phyloP scores from a whole-genome alignment of 2,797 vertebrate species.

The Semotilus atromaculatus region DNA sequence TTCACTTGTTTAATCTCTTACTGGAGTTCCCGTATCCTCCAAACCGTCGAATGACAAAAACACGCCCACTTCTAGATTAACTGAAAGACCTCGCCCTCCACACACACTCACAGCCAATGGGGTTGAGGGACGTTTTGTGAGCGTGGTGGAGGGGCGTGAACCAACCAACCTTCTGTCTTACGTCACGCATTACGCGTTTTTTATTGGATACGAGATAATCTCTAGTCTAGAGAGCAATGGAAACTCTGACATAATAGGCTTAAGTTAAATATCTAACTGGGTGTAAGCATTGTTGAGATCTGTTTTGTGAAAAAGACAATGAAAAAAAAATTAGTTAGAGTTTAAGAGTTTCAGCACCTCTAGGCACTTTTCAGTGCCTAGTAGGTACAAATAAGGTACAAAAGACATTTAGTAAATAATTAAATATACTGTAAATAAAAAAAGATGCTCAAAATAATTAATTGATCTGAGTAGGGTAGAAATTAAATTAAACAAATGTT shows the following conservation, averaged over 20 bases:
- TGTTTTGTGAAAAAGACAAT: not conserved
- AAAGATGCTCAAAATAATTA: too few species aligned
- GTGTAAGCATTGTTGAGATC: not conserved
- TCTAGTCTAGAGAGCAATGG: not conserved
- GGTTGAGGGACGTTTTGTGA: constrained; percentile 46
- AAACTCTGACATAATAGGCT: not conserved
- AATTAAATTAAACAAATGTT: too few species aligned
- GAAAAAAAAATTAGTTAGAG: not conserved
- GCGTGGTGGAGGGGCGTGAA: constrained; percentile 43
- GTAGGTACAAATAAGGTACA: not conserved
- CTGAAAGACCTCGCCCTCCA: constrained; percentile 66
- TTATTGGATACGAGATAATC: not conserved
- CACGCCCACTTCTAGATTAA: constrained; percentile 69
- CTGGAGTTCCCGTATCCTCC: constrained; percentile 63
- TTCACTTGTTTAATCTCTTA: constrained; percentile 59
- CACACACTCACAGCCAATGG: constrained; percentile 54
- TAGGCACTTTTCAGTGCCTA: not conserved
- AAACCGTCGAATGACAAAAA: constrained; percentile 32
- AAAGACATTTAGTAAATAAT: too few species aligned
- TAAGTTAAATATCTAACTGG: not conserved
- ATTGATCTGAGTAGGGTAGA: too few species aligned
- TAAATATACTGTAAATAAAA: too few species aligned
- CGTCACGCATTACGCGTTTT: constrained; percentile 1
- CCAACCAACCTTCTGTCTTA: not conserved
- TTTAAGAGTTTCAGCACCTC: not conserved